Conservation (phyloP, 2,113 vertebrate genomes). For the Heterocephalus glaber region DNA sequence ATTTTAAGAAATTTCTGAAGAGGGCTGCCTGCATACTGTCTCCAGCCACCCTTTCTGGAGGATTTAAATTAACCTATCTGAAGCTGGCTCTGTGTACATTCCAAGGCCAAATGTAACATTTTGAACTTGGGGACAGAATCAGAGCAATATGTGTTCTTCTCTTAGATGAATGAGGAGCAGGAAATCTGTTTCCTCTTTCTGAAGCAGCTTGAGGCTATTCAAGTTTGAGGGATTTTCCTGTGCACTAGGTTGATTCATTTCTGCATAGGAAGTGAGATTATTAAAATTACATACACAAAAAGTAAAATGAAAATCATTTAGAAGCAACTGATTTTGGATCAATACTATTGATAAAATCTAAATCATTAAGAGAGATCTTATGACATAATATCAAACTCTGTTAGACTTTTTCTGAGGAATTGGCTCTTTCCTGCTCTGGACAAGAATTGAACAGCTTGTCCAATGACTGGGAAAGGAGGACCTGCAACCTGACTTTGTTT, state of each 20-base stretch:
- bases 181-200: slow-evolving; percentile 42
- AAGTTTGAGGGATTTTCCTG: slow-evolving; percentile 46
- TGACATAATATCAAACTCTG: slow-evolving; percentile 63
- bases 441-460: slow-evolving; percentile 84
- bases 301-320: slow-evolving; percentile 20
- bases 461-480: slow-evolving; percentile 69
- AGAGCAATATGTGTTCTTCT: neutral
- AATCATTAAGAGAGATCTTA: slow-evolving; percentile 63
- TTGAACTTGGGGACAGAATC: neutral
- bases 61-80: neutral
- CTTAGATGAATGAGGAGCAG: neutral
- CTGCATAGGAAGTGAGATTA: slow-evolving; percentile 54
- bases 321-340: slow-evolving; percentile 56
- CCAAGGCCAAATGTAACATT: slow-evolving; percentile 45
- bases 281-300: slow-evolving; percentile 14
- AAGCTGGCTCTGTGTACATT: slow-evolving; percentile 47
- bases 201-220: slow-evolving; percentile 52
- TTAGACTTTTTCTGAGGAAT: slow-evolving; percentile 58
- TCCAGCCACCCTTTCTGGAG: slow-evolving; percentile 3
- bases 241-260: slow-evolving; percentile 55
- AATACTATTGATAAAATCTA: slow-evolving; percentile 43
- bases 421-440: slow-evolving; percentile 69
- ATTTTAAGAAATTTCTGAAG: slow-evolving; percentile 56
- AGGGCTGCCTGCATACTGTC: slow-evolving; percentile 20
- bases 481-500: slow-evolving; percentile 65